Conservation (phyloP, 2,797 vertebrate species). For the Coregonus sp. region DNA sequence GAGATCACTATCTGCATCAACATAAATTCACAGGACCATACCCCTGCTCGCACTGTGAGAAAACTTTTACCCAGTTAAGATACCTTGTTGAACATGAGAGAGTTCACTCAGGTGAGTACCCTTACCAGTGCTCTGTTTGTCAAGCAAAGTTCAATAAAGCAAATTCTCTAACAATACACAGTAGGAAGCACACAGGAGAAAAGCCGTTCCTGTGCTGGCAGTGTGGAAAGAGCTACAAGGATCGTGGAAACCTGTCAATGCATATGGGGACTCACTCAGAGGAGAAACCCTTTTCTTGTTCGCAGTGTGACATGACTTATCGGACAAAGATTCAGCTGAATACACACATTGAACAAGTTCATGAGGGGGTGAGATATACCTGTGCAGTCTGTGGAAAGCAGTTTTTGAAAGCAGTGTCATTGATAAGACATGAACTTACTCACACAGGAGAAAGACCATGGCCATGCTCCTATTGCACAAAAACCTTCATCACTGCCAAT, state of each 20-base stretch:
- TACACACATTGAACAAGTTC: conserved; percentile 70
- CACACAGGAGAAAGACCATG: conserved; percentile 72
- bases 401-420: conserved; percentile 74
- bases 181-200: conserved; percentile 73
- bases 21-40: conserved; percentile 69
- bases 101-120: conserved; percentile 75
- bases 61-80: conserved; percentile 71
- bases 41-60: conserved; percentile 64
- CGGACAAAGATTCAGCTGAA: conserved; percentile 74
- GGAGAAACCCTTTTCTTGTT: conserved; percentile 66
- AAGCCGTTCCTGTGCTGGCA: conserved; percentile 77
- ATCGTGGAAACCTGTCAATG: conserved; percentile 69
- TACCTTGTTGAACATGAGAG: conserved; percentile 74
- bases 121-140: conserved; percentile 62
- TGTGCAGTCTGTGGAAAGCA: conserved; percentile 71
- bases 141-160: conserved; percentile 71
- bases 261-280: conserved; percentile 76
- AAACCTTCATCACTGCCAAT: conserved; percentile 74
- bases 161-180: conserved; percentile 72
- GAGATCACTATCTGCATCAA: conserved; percentile 75
- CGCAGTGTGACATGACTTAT: conserved; percentile 66
- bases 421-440: conserved; percentile 73
- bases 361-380: conserved; percentile 72
- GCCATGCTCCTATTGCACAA: conserved; percentile 69
- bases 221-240: conserved; percentile 75